Evolutionary conservation across 2,888 invertebrate species (phyloP).

Genomic region (Amiota communis): DNA sequence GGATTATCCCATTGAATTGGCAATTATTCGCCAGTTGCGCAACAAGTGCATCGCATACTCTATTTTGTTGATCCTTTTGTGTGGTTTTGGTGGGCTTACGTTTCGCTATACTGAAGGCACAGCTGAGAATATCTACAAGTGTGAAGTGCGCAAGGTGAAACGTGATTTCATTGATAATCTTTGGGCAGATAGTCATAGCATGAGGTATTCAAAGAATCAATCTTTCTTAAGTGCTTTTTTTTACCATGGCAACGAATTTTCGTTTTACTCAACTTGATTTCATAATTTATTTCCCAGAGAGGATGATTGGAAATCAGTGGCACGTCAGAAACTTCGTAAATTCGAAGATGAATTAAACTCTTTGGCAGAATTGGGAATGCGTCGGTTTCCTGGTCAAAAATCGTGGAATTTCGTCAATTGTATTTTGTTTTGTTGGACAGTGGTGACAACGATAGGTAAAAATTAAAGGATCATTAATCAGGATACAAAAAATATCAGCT

Average conservation of each 20-base stretch:
- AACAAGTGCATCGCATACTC: conserved; percentile 82
- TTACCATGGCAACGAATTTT: background rate
- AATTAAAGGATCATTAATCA: conserved; percentile 10
- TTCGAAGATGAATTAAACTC: conserved; percentile 90
- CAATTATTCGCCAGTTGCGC: conserved; percentile 75
- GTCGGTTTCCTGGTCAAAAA: conserved; percentile 86
- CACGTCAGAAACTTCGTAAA: conserved; percentile 83
- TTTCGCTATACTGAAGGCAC: conserved; percentile 89
- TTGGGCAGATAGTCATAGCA: conserved; percentile 86
- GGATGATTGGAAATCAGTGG: conserved; percentile 92
- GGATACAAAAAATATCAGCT: background rate
- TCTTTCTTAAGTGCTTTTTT: no score
- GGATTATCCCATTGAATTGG: conserved; percentile 76
- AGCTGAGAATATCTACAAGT: conserved; percentile 89
- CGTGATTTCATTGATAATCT: conserved; percentile 88
- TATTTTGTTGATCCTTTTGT: conserved; percentile 81
- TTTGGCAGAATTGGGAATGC: conserved; percentile 88
- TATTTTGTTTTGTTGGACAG: conserved; percentile 88
- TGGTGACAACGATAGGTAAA: conserved; percentile 93
- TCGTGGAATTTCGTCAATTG: conserved; percentile 93
- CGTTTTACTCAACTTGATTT: background rate
- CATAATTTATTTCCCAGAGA: conserved; percentile 76
- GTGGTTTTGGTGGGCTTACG: conserved; percentile 85
- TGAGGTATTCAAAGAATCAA: conserved; percentile 74
- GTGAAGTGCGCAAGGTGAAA: conserved; percentile 89